phyloP scores from a whole-genome alignment of 2,113 vertebrate genomes.

The Chrysochloris asiatica region DNA sequence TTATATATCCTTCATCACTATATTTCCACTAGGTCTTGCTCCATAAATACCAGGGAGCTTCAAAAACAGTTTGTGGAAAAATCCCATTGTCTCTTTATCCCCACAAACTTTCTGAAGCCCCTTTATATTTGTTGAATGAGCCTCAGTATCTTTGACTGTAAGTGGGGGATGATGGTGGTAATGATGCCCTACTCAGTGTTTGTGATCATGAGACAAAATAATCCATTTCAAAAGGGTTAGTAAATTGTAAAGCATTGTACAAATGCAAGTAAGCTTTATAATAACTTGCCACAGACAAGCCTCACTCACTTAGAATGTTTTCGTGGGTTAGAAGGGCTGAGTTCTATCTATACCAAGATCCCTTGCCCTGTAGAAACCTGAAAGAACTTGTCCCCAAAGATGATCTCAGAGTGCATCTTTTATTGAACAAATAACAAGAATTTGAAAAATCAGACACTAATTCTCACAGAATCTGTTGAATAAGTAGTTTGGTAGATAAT shows the following conservation, averaged over 20 bases:
- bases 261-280: background rate
- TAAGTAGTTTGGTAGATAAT: background rate
- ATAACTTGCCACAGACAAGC: background rate
- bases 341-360: background rate
- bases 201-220: background rate
- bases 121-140: background rate
- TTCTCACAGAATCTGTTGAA: constrained; percentile 16
- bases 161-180: background rate
- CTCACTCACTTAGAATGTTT: background rate
- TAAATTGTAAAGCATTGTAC: background rate
- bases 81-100: too few species aligned
- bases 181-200: background rate
- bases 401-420: background rate
- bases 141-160: background rate
- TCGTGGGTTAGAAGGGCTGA: background rate
- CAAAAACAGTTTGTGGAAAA: too few species aligned
- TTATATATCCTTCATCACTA: too few species aligned
- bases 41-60: background rate
- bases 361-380: background rate
- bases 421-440: background rate
- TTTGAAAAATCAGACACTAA: background rate
- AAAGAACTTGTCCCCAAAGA: background rate
- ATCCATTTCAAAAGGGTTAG: background rate
- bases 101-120: too few species aligned
- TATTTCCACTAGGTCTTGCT: too few species aligned